Conservation (phyloP, 1,140 invertebrate species). For the Bombus terrestris region DNA sequence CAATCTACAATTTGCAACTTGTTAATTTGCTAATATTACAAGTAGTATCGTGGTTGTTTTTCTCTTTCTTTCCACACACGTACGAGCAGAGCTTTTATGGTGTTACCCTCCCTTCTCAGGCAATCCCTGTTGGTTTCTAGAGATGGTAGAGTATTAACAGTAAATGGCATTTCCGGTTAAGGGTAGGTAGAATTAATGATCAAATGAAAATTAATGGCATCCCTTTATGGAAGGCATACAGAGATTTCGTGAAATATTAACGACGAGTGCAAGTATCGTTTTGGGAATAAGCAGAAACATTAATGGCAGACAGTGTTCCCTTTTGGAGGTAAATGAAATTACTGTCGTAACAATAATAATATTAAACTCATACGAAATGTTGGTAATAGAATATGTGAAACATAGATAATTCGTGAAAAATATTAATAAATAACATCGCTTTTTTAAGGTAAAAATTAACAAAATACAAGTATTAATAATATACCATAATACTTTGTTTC, state of each 20-base stretch:
- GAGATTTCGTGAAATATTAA: background rate
- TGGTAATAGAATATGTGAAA: too few relatives aligned
- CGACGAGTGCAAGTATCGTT: background rate
- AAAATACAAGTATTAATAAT: too few relatives aligned
- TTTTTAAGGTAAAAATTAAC: too few relatives aligned
- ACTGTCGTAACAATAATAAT: too few relatives aligned
- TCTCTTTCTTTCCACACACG: background rate
- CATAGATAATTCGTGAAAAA: too few relatives aligned
- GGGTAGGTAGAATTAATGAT: background rate
- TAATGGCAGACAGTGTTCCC: too few relatives aligned
- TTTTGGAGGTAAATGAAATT: background rate
- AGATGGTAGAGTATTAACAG: background rate
- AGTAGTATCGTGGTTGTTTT: background rate
- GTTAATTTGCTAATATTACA: background rate
- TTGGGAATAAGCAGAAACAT: too few relatives aligned
- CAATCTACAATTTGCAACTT: too few relatives aligned
- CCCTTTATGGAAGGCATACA: background rate
- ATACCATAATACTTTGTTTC: too few relatives aligned
- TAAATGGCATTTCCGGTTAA: background rate
- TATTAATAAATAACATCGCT: too few relatives aligned
- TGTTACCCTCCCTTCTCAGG: background rate
- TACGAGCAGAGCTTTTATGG: background rate
- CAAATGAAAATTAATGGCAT: background rate
- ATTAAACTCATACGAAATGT: too few relatives aligned
- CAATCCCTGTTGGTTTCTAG: background rate